These are phyloP conservation scores for Sinohyriopsis cumingii DNA, from an alignment of 2,888 invertebrate species.

Conservation along the genomic window DNA sequence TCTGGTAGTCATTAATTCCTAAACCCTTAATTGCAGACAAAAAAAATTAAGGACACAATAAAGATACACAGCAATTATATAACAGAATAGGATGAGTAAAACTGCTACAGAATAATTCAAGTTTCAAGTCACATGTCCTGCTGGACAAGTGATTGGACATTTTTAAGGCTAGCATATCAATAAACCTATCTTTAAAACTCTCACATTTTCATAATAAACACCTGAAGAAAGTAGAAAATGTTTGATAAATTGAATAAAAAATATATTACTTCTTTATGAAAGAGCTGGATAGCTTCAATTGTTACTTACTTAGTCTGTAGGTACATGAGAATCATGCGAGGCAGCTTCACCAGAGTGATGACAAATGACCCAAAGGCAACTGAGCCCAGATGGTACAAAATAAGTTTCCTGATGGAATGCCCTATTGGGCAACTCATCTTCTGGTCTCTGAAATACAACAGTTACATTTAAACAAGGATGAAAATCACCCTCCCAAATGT, in stretches of 20 bases:
- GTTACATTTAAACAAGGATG: not conserved
- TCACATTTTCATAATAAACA: not conserved
- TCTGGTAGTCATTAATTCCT: too few species aligned
- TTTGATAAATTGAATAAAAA: too few species aligned
- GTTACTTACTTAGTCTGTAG: slow-evolving; percentile 71
- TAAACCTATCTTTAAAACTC: not conserved
- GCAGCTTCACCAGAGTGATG: slow-evolving; percentile 72
- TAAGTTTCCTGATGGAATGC: slow-evolving; percentile 59
- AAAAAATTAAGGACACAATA: too few species aligned
- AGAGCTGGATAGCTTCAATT: not conserved
- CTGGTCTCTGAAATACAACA: slow-evolving; percentile 59
- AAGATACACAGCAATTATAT: too few species aligned
- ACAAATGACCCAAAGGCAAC: slow-evolving; percentile 72
- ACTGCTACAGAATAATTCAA: too few species aligned
- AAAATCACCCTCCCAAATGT: too few species aligned
- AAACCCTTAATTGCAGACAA: too few species aligned
- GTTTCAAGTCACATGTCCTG: too few species aligned
- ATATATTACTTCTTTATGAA: too few species aligned
- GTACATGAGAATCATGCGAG: slow-evolving; percentile 72
- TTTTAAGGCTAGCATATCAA: not conserved
- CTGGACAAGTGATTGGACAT: not conserved
- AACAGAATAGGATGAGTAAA: too few species aligned
- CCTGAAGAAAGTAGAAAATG: not conserved
- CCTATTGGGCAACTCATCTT: slow-evolving; percentile 58
- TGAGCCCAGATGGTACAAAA: slow-evolving; percentile 72